Conservation (phyloP, 2,113 vertebrate genomes). For the Perccottus glenii region DNA sequence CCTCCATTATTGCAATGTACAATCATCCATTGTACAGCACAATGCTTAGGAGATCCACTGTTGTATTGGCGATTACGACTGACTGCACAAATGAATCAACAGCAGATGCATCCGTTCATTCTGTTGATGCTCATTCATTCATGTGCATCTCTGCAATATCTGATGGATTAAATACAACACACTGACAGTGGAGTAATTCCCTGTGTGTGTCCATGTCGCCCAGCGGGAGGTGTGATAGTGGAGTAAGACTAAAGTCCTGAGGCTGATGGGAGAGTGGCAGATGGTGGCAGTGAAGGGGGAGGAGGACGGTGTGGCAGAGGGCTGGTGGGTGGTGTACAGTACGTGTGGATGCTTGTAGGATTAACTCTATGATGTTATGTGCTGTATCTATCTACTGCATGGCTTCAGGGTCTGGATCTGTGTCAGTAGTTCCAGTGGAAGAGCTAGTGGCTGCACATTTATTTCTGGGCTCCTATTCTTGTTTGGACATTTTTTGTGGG, state of each 20-base stretch:
- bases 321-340: slow-evolving; percentile 25
- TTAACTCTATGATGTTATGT: slow-evolving; percentile 31
- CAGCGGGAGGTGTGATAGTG: slow-evolving; percentile 23
- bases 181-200: slow-evolving; percentile 20
- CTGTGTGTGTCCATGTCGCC: slow-evolving; percentile 24
- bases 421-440: slow-evolving; percentile 22
- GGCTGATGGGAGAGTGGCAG: slow-evolving; percentile 55
- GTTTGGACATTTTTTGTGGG: slow-evolving; percentile 20
- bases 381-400: slow-evolving; percentile 20
- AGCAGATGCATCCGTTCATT: background rate
- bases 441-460: too few species aligned
- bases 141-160: background rate
- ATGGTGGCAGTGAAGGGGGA: slow-evolving; percentile 49
- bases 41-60: too few species aligned
- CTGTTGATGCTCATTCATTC: slow-evolving; percentile 33
- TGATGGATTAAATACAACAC: slow-evolving; percentile 9
- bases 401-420: slow-evolving; percentile 40
- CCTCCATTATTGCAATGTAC: too few species aligned
- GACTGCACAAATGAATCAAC: too few species aligned
- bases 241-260: slow-evolving; percentile 21
- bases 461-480: background rate
- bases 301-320: slow-evolving; percentile 64
- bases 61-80: background rate
- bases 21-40: too few species aligned
- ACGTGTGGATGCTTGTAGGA: slow-evolving; percentile 25